phyloP scores from a whole-genome alignment of 2,797 vertebrate species.

The Spondyliosoma cantharus region DNA sequence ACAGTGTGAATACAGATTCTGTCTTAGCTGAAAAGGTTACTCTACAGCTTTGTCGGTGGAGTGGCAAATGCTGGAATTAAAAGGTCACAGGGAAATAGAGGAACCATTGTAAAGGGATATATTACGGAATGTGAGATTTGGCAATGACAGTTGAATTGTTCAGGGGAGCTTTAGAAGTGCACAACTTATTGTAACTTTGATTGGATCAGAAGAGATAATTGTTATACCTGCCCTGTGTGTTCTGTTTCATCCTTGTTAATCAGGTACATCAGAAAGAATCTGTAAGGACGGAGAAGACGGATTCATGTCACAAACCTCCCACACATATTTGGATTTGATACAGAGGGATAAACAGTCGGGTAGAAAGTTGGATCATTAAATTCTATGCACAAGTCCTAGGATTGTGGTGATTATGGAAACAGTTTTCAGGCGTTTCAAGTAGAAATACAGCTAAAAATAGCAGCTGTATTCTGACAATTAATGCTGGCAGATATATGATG shows the following conservation, averaged over 20 bases:
- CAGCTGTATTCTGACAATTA: constrained; percentile 20
- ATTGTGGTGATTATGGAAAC: background rate
- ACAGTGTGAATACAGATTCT: constrained; percentile 53
- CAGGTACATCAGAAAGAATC: constrained; percentile 87
- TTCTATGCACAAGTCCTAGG: background rate
- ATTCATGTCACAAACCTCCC: constrained; percentile 20
- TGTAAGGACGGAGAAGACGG: constrained; percentile 59
- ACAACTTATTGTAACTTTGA: constrained; percentile 15
- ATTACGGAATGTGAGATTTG: constrained; percentile 35
- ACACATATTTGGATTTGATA: constrained; percentile 7
- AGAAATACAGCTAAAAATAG: background rate
- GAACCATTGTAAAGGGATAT: background rate
- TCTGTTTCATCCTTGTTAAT: constrained; percentile 87
- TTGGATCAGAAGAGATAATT: constrained; percentile 32
- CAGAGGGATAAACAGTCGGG: background rate
- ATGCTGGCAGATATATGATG: background rate
- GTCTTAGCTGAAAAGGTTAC: constrained; percentile 67
- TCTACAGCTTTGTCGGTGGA: constrained; percentile 44
- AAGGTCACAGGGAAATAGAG: constrained; percentile 44
- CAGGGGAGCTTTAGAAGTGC: constrained; percentile 16
- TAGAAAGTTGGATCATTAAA: background rate
- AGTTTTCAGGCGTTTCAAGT: constrained; percentile 6
- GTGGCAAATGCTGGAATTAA: constrained; percentile 52
- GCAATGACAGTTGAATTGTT: constrained; percentile 20
- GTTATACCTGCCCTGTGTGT: constrained; percentile 84